Conservation (phyloP, 1,140 invertebrate genomes). For the Phymastichus coffea region DNA sequence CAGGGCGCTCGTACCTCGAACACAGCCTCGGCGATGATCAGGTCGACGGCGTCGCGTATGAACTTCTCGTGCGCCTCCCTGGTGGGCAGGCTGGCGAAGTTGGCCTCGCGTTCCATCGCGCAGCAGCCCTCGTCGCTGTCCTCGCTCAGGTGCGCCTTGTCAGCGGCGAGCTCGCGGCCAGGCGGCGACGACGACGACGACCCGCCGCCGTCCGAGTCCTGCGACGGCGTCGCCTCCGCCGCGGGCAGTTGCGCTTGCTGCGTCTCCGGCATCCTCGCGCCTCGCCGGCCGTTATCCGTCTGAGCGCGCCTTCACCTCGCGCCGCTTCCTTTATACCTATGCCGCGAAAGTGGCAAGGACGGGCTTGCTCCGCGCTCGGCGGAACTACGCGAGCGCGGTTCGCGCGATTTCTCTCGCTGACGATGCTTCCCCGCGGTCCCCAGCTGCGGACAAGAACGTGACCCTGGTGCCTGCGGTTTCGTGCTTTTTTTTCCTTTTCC, state of each 20-base stretch:
- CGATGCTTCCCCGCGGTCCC: no score
- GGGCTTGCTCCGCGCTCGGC: slow-evolving; percentile 42
- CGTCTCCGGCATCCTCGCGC: not conserved
- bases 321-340: no score
- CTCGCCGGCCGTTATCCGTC: no score
- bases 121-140: not conserved
- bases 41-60: slow-evolving; percentile 66
- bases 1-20: no score
- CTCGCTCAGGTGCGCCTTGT: not conserved
- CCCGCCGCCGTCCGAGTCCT: not conserved
- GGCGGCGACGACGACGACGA: not conserved
- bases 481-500: no score
- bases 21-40: slow-evolving; percentile 72
- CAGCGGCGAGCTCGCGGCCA: not conserved
- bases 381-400: slow-evolving; percentile 39
- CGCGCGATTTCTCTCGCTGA: no score
- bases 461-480: no score
- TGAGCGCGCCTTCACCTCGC: no score
- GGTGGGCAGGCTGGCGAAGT: slow-evolving; percentile 55
- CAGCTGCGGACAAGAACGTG: no score
- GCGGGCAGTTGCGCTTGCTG: not conserved
- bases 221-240: not conserved
- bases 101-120: not conserved
- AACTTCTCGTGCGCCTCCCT: slow-evolving; percentile 69
- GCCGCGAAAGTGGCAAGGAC: no score